Conservation (phyloP, 2,113 vertebrate genomes). For the Ellobius talpinus region DNA sequence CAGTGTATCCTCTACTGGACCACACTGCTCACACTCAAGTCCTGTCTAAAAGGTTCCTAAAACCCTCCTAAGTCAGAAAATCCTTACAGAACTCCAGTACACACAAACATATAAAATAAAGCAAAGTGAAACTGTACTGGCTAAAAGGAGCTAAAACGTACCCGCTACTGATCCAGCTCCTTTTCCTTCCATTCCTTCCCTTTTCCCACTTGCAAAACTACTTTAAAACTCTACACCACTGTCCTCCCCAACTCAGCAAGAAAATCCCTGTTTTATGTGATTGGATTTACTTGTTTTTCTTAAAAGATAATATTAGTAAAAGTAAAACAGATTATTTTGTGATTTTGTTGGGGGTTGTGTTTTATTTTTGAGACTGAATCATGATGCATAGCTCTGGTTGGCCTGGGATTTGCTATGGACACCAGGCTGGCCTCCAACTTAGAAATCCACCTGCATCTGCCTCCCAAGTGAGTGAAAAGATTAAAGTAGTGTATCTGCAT, state of each 20-base stretch:
- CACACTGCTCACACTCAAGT: background rate
- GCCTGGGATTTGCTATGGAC: background rate
- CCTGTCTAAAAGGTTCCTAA: background rate
- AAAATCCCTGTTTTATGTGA: slow-evolving; percentile 15
- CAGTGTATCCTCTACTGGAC: background rate
- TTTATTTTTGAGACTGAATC: background rate
- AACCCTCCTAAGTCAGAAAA: slow-evolving; percentile 10
- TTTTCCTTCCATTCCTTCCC: background rate
- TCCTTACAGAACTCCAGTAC: background rate
- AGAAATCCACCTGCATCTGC: background rate
- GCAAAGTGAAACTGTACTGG: background rate
- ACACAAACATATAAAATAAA: background rate
- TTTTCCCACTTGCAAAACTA: background rate
- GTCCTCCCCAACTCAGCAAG: background rate
- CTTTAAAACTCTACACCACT: slow-evolving; percentile 28
- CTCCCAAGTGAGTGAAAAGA: background rate
- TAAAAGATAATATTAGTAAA: slow-evolving; percentile 30
- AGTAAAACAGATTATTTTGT: background rate
- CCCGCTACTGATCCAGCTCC: background rate
- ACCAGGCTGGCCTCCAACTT: background rate
- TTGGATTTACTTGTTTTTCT: slow-evolving; percentile 28
- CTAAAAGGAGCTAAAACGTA: background rate
- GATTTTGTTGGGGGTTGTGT: background rate
- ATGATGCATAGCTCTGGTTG: background rate
- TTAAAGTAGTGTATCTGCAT: background rate